Percentiles rank a stretch among this genome's conserved stretches.
Evolutionary conservation across 2,888 invertebrate species (phyloP).

Genomic region (Lochmaea capreae): DNA sequence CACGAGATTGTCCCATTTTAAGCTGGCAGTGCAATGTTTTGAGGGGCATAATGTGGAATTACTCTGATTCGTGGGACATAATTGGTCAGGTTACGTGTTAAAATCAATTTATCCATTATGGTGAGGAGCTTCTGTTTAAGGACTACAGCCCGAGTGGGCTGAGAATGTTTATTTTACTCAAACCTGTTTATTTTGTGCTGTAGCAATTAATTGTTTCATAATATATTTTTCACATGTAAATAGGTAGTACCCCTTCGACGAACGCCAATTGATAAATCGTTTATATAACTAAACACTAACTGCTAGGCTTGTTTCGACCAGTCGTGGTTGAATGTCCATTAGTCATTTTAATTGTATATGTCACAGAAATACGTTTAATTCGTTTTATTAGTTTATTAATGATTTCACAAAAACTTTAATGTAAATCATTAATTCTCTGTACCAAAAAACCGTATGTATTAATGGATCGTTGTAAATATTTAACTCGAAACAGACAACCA

Average conservation of each 20-base stretch:
- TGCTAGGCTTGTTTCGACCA: constrained; percentile 31
- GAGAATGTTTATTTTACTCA: too few species aligned
- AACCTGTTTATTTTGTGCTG: too few species aligned
- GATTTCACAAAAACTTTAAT: constrained; percentile 30
- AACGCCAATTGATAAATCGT: background rate
- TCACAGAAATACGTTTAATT: constrained; percentile 38
- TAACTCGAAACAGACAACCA: background rate
- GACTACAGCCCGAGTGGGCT: too few species aligned
- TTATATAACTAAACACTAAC: constrained; percentile 26
- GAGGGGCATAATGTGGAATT: too few species aligned
- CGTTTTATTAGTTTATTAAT: constrained; percentile 39
- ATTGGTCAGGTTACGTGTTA: too few species aligned
- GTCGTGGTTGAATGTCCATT: constrained; percentile 35
- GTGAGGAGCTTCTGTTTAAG: too few species aligned
- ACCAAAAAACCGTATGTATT: constrained; percentile 20
- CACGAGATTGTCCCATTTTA: too few species aligned
- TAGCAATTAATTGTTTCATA: background rate
- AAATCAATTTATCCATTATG: too few species aligned
- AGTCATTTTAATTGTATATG: constrained; percentile 39
- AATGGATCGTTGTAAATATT: constrained; percentile 7
- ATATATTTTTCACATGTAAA: background rate
- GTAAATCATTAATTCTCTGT: constrained; percentile 24
- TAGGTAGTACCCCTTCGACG: background rate
- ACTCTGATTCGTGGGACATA: too few species aligned
- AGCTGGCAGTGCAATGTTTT: too few species aligned